Evolutionary conservation across 2,113 vertebrate species (phyloP), one percentile per base, ranked within the genome.

Genomic region (Nothocercus nigrocapillus): DNA sequence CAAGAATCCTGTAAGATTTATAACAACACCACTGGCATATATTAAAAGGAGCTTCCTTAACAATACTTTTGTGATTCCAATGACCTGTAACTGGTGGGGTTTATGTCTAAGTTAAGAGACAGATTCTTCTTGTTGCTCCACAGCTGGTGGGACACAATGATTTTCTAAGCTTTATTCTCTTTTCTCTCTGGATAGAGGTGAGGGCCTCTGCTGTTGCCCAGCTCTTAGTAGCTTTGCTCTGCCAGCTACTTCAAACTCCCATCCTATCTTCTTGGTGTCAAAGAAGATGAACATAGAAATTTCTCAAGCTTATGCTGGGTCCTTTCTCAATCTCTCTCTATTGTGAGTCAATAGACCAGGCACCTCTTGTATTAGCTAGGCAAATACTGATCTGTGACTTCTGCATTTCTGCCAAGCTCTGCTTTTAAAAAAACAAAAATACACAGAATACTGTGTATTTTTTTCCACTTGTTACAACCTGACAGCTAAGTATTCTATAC

Each of bases 1-100:
- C 59, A 86, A 88, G 79, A 96, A 97, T 95, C 90, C 94, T 97
- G 32, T 54, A 96, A 86, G 96, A 95, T 94, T 97, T 96, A 47
- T 63, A 92, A 95, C 82, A 94, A 96, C 78, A 66, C 78, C 86
- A 49, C 76, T 96, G 89, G 96, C 93, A 92, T 56, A 91, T 94
- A 93, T 93, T 80, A 95, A 97, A 98, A 96, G 76, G 94, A 96
- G 51, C 72, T 90, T 77, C 11, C 69, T 95, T 86, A 76, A 72
- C 11, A 56, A 63, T 93, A 90, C 79, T 91, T 90, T 64, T 53
- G 5, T 49, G 54, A 84, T 96, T 90, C 80, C 79, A 93, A 58
- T 97, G 83, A 89, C 81, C 70, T 88, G 20, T 88, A 18, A 91
- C 85, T 96, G 34, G 8, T 82, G 61, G 20, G 68, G 62, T 97